Evolutionary conservation across 1,140 invertebrate species (phyloP).

Genomic region (Parapsyche elsis): DNA sequence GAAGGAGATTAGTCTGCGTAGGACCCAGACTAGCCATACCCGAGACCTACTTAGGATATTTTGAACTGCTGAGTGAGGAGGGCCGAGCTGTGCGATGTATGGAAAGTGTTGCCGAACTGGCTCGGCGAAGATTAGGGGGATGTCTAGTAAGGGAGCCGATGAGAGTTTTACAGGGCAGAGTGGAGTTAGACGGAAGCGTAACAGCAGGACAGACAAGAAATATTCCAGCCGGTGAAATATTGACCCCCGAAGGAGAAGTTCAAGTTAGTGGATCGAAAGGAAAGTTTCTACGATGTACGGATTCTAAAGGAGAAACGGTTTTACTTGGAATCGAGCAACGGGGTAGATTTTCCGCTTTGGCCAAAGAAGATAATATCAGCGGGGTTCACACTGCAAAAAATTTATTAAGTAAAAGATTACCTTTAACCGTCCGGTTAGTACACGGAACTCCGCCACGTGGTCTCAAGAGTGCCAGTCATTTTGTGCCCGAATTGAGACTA

Average conservation of each 20-base stretch:
- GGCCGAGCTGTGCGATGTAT: constrained; percentile 89
- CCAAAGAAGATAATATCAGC: constrained; percentile 91
- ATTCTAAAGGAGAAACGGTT: constrained; percentile 85
- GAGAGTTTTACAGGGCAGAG: constrained; percentile 80
- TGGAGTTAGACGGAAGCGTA: constrained; percentile 73
- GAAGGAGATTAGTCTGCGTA: constrained; percentile 77
- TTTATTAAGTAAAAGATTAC: constrained; percentile 86
- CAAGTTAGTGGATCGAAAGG: constrained; percentile 72
- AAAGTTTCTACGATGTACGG: constrained; percentile 87
- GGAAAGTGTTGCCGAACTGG: constrained; percentile 85
- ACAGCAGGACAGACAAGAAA: constrained; percentile 80
- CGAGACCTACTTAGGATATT: constrained; percentile 90
- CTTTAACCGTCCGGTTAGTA: constrained; percentile 89
- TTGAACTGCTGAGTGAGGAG: constrained; percentile 93
- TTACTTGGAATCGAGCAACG: constrained; percentile 86
- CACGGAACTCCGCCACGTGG: constrained; percentile 86
- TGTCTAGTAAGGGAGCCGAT: constrained; percentile 88
- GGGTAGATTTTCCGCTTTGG: constrained; percentile 90
- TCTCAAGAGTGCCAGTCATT: constrained; percentile 80
- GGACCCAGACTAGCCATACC: constrained; percentile 89
- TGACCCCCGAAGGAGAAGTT: constrained; percentile 79
- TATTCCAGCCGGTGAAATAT: constrained; percentile 81
- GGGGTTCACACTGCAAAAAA: constrained; percentile 90
- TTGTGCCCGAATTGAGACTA: constrained; percentile 85
- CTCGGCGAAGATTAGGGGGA: constrained; percentile 79